A percentile compares a stretch with the other conserved stretches of the same genome.
These are phyloP conservation scores for Anthonomus grandis DNA, from an alignment of 1,140 invertebrate species.

Conservation along the genomic window DNA sequence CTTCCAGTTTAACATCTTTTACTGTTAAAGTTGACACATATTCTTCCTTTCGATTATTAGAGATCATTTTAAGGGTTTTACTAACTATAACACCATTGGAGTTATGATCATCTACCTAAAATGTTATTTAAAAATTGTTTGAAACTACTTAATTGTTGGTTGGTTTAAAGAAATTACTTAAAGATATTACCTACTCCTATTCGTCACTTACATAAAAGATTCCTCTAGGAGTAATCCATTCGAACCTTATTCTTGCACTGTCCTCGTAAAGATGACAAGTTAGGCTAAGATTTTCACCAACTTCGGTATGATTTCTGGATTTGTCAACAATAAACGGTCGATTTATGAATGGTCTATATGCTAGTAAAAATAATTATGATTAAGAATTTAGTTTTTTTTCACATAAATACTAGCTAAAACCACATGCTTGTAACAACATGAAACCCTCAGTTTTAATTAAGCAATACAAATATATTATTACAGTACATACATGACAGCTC, in stretches of 20 bases:
- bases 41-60: not conserved
- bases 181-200: not conserved
- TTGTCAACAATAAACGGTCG: constrained; percentile 31
- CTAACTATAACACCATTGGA: constrained; percentile 1
- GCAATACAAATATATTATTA: no score
- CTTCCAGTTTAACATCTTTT: not conserved
- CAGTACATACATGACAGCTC: no score
- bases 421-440: no score
- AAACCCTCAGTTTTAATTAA: no score
- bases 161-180: not conserved
- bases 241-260: constrained; percentile 5
- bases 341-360: no score
- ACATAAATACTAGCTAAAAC: no score
- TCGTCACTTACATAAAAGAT: not conserved
- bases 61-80: not conserved
- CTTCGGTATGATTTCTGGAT: constrained; percentile 29
- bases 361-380: no score
- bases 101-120: not conserved
- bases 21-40: not conserved
- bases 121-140: not conserved
- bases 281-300: constrained; percentile 28
- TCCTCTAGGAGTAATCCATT: constrained; percentile 23
- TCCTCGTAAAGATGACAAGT: constrained; percentile 21
- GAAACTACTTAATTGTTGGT: not conserved
- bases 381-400: no score